Conservation (phyloP, 2,888 invertebrate species). For the Cremastobaeus sp. region DNA sequence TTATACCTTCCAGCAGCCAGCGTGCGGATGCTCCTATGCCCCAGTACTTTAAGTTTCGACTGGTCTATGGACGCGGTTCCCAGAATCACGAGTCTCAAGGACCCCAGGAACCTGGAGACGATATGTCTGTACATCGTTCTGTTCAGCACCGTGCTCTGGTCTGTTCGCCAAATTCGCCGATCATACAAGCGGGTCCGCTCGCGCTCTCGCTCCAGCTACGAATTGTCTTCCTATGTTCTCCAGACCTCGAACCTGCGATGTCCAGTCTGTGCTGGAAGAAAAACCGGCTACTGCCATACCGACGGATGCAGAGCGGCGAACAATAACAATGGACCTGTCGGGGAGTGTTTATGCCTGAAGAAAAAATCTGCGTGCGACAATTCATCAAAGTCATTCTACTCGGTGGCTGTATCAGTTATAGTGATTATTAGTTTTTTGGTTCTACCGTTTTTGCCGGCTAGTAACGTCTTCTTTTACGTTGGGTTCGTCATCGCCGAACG, state of each 20-base stretch:
- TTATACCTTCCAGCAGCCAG: conserved; percentile 95
- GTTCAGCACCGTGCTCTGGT: conserved; percentile 69
- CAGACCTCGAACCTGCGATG: conserved; percentile 79
- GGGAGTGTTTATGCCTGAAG: conserved; percentile 78
- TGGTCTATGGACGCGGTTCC: conserved; percentile 99
- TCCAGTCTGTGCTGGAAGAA: conserved; percentile 84
- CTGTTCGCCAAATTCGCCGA: conserved; percentile 66
- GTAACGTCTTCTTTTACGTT: conserved; percentile 97
- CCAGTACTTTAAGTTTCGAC: conserved; percentile 94
- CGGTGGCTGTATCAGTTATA: conserved; percentile 57
- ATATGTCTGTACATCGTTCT: conserved; percentile 85
- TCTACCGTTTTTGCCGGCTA: conserved; percentile 96
- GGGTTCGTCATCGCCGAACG: conserved; percentile 99
- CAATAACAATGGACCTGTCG: conserved; percentile 82
- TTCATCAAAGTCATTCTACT: conserved; percentile 58
- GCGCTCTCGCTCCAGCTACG: conserved; percentile 61
- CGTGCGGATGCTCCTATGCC: conserved; percentile 91
- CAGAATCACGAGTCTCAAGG: conserved; percentile 87
- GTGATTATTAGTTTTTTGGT: conserved; percentile 83
- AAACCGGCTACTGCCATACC: conserved; percentile 85
- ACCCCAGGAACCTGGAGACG: conserved; percentile 88
- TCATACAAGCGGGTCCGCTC: conserved; percentile 50
- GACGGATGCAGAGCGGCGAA: conserved; percentile 85
- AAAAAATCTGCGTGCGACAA: conserved; percentile 58
- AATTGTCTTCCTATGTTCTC: conserved; percentile 62